Percentiles rank a stretch among this genome's conserved stretches.
Evolutionary conservation across 1,140 invertebrate species (phyloP).

Genomic region (Trigoniulus corallinus): DNA sequence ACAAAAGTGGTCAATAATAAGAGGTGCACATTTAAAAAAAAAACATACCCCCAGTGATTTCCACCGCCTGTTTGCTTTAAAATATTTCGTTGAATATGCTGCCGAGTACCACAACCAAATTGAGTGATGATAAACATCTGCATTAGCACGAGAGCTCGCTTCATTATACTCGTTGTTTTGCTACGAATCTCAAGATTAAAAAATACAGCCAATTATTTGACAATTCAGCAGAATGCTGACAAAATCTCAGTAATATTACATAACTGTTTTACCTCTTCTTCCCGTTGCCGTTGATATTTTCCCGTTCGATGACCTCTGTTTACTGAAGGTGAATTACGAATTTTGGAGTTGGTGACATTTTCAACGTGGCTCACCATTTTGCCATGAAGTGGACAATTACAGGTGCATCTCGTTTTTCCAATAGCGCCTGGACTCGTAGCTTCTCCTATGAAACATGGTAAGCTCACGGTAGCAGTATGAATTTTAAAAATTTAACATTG

Average conservation of each 20-base stretch:
- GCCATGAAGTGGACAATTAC: constrained; percentile 43
- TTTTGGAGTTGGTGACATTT: too few species aligned
- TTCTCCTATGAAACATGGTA: too few species aligned
- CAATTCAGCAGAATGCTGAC: too few species aligned
- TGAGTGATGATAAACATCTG: constrained; percentile 87
- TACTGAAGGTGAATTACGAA: too few species aligned
- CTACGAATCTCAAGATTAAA: constrained; percentile 23
- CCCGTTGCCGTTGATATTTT: too few species aligned
- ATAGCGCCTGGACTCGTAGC: constrained; percentile 7
- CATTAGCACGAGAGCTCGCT: constrained; percentile 65
- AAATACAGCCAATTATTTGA: too few species aligned
- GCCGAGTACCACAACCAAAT: constrained; percentile 55
- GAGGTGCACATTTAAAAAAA: background rate
- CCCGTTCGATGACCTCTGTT: too few species aligned
- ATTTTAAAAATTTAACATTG: too few species aligned
- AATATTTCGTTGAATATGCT: constrained; percentile 56
- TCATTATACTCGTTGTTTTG: constrained; percentile 49
- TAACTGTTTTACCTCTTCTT: too few species aligned
- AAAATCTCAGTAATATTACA: too few species aligned
- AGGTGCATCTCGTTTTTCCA: constrained; percentile 34
- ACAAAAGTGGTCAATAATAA: background rate
- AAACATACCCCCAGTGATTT: constrained; percentile 71
- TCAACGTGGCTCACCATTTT: constrained; percentile 15
- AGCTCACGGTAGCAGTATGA: too few species aligned
- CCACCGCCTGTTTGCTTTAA: constrained; percentile 68